Evolutionary conservation across 2,797 vertebrate genomes (phyloP).

Genomic region (Coilia nasus): DNA sequence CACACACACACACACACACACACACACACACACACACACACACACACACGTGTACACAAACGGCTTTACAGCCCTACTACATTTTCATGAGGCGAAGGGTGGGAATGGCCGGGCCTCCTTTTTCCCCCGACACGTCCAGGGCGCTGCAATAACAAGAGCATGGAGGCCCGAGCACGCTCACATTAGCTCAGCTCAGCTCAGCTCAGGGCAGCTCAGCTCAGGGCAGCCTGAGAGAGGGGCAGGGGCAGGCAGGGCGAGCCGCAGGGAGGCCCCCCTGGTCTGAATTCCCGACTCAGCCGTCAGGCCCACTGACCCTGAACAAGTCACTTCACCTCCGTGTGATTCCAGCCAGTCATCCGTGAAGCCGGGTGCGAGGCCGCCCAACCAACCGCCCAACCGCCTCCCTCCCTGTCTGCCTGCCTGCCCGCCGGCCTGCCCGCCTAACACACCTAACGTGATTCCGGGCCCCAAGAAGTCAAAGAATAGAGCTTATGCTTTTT

Average conservation of each 20-base stretch:
- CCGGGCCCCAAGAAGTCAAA: background rate
- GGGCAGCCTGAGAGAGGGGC: constrained; percentile 48
- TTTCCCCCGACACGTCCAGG: background rate
- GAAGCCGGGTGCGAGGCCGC: constrained; percentile 65
- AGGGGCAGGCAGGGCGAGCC: constrained; percentile 56
- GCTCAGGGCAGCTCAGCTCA: background rate
- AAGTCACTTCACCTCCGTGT: constrained; percentile 71
- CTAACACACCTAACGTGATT: constrained; percentile 25
- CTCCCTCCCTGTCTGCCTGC: constrained; percentile 29
- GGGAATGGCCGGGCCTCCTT: constrained; percentile 34
- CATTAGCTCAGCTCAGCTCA: too few relatives aligned
- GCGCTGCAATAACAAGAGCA: constrained; percentile 10
- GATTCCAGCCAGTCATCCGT: constrained; percentile 75
- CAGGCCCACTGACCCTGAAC: constrained; percentile 76
- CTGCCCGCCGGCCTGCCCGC: background rate
- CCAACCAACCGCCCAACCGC: constrained; percentile 38
- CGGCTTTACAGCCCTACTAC: constrained; percentile 1
- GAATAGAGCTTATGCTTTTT: constrained; percentile 38
- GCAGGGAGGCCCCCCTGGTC: constrained; percentile 68
- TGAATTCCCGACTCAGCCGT: constrained; percentile 70
- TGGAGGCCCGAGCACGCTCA: background rate
- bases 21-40: constrained; percentile 34
- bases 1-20: constrained; percentile 42
- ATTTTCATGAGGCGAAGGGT: constrained; percentile 58
- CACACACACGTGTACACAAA: background rate